phyloP scores from a whole-genome alignment of 2,113 vertebrate species.

The Accipiter cooperii region DNA sequence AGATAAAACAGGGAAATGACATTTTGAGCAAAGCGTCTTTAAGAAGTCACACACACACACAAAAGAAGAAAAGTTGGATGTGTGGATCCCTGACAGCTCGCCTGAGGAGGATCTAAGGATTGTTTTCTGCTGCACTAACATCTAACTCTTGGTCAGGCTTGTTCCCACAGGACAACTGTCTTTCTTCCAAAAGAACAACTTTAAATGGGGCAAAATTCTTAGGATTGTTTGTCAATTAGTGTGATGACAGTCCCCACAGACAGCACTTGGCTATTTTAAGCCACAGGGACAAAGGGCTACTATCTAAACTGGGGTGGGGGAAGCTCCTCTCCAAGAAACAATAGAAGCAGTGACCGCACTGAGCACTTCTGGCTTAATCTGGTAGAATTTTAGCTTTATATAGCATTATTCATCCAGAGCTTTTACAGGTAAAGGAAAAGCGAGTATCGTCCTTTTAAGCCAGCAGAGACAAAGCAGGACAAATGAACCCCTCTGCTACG shows the following conservation, averaged over 20 bases:
- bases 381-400: neutral
- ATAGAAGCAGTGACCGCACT: neutral
- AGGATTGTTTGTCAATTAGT: neutral
- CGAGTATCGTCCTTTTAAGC: neutral
- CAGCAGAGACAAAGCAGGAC: neutral
- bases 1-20: neutral
- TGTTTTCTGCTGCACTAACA: neutral
- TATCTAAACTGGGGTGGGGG: neutral
- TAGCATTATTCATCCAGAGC: neutral
- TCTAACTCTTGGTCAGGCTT: neutral
- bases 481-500: neutral
- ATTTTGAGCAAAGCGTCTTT: neutral
- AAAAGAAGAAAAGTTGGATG: neutral
- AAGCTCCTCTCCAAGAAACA: neutral
- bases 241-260: neutral
- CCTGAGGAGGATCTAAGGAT: neutral
- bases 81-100: neutral
- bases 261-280: neutral
- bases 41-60: neutral
- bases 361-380: neutral
- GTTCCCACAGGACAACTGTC: neutral
- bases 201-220: neutral
- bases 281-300: neutral
- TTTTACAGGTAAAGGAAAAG: neutral
- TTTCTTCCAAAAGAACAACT: neutral